phyloP scores from a whole-genome alignment of 2,888 invertebrate species.

The Yponomeuta evonymella region DNA sequence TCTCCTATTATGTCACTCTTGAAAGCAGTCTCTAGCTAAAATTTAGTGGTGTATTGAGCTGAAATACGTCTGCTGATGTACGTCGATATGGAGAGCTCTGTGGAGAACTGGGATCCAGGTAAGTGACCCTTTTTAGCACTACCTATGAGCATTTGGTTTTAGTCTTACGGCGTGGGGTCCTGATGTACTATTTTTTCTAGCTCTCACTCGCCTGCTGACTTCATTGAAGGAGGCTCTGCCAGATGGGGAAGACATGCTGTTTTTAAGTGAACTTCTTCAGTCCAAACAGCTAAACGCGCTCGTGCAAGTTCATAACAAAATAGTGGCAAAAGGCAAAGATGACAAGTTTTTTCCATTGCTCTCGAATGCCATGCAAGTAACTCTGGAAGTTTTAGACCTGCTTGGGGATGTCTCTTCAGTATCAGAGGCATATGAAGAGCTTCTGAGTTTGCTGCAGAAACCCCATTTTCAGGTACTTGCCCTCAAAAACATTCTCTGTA shows the following conservation, averaged over 20 bases:
- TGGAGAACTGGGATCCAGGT: conserved; percentile 68
- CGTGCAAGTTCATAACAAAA: conserved; percentile 93
- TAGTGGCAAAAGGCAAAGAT: conserved; percentile 88
- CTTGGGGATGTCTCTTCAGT: conserved; percentile 79
- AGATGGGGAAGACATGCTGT: conserved; percentile 90
- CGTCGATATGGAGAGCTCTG: conserved; percentile 50
- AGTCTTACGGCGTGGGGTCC: not conserved
- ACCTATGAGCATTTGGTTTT: not conserved
- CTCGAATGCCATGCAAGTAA: conserved; percentile 89
- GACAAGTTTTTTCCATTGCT: conserved; percentile 89
- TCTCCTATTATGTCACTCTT: conserved; percentile 1
- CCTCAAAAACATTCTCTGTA: no score
- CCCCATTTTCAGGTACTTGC: conserved; percentile 88
- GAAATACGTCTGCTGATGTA: conserved; percentile 20
- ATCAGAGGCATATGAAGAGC: conserved; percentile 86
- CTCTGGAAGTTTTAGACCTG: conserved; percentile 87
- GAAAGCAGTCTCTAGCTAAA: not conserved
- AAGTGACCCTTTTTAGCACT: conserved; percentile 23
- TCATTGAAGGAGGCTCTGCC: conserved; percentile 89
- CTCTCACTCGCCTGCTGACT: conserved; percentile 85
- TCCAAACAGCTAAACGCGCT: conserved; percentile 92
- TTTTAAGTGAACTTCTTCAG: conserved; percentile 88
- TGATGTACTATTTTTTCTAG: conserved; percentile 56
- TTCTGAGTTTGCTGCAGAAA: conserved; percentile 87
- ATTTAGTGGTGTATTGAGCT: not conserved